Evolutionary conservation across 2,888 invertebrate species (phyloP), one percentile per base, ranked within the genome.

Genomic region (Chrysomela aeneicollis): DNA sequence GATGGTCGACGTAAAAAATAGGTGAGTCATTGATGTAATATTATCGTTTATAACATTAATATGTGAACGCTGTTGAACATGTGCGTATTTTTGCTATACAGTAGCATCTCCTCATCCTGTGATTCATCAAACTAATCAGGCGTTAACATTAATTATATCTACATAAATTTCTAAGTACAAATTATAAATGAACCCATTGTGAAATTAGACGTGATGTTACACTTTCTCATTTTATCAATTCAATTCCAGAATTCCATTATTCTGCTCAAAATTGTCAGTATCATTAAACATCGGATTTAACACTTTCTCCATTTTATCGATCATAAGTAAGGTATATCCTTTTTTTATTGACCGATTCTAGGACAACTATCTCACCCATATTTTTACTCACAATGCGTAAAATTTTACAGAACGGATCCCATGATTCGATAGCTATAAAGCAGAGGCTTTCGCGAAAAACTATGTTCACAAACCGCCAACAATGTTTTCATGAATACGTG

Each of bases 151-250:
- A 42, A 42, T 42, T 4, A 1, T 42, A 9, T 35, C 32, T 35
- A 2, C 1, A 35, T 35, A 35, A 9, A 35, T 35, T 35, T 26
- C 32, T 2, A 35, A 10, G 32, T 2, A 35, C 10, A 35, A 9
- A 9, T 35, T 35, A 55, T 21, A 42, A 18, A 55, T n/a, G 17
- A 42, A 57, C 26, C 26, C 46, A 26, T 46, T 46, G 30, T 57
- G 26, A 42, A 26, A 46, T 57, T 19, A 17, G 46, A 57, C 46
- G n/a, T 46, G 42, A 2, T 2, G 42, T 57, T 46, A 57, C 57
- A 57, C 57, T 57, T 57, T 57, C 57, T 57, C 46, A 57, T 57
- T 57, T 57, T 22, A 26, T 26, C 30, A 46, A 57, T 57, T 15
- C n/a, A 46, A 57, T 57, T 15, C n/a, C 6, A 42, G 10, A 42